Evolutionary conservation across 2,888 invertebrate species (phyloP).

Genomic region (Catocala sponsa): DNA sequence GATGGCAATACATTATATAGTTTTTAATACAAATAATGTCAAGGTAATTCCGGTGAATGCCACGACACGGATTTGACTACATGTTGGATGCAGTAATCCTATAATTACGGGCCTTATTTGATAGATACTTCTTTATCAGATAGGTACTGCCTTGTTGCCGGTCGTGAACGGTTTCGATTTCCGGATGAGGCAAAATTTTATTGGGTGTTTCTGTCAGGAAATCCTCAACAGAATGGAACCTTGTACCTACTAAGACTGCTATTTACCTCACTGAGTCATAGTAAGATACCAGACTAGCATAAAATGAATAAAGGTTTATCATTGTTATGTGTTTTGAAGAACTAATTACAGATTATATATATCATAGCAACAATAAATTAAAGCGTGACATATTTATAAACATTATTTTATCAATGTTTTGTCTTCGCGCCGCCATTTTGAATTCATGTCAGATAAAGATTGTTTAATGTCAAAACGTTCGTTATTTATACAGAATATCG

Average conservation of each 20-base stretch:
- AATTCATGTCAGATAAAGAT: conserved; percentile 33
- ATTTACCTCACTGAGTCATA: no score
- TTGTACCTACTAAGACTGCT: no score
- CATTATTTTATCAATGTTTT: conserved; percentile 32
- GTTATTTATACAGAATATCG: conserved; percentile 1
- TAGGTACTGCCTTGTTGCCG: no score
- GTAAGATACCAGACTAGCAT: no score
- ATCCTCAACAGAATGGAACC: no score
- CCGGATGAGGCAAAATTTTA: no score
- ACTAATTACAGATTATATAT: background rate
- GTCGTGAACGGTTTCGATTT: no score
- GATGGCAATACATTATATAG: background rate
- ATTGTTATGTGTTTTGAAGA: background rate
- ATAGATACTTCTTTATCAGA: conserved; percentile 1
- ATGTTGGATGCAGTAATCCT: no score
- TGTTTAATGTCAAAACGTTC: conserved; percentile 23
- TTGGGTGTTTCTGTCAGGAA: no score
- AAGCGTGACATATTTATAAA: conserved; percentile 32
- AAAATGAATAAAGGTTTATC: no score
- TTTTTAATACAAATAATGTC: background rate
- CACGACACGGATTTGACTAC: no score
- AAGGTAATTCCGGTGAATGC: no score
- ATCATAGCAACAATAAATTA: background rate
- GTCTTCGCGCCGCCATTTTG: conserved; percentile 37
- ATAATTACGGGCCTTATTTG: background rate